Evolutionary conservation across 2,797 vertebrate species (phyloP).

Genomic region (Lepilemur ruficaudatus): DNA sequence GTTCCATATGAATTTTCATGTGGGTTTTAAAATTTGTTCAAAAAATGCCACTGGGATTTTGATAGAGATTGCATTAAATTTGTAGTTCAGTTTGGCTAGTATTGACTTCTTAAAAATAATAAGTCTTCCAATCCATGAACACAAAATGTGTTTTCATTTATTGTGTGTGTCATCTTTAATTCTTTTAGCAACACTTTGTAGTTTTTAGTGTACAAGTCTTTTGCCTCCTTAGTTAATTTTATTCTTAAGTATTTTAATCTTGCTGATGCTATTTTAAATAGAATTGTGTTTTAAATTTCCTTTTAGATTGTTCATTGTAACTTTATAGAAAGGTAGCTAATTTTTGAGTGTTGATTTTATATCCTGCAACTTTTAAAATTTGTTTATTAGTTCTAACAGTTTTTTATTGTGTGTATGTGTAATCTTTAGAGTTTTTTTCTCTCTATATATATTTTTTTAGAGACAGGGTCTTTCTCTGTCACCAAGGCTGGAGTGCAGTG

Average conservation of each 20-base stretch:
- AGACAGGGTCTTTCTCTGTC: no score
- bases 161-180: not conserved
- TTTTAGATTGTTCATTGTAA: not conserved
- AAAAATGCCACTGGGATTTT: not conserved
- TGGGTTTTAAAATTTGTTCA: not conserved
- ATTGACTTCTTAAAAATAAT: not conserved
- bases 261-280: not conserved
- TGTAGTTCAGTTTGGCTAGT: not conserved
- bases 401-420: not conserved
- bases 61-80: not conserved
- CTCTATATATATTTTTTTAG: no score
- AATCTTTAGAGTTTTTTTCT: not conserved
- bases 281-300: not conserved
- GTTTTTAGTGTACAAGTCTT: not conserved
- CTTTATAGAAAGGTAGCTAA: not conserved
- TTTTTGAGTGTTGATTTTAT: not conserved
- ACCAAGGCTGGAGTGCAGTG: no score
- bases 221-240: not conserved
- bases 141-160: not conserved
- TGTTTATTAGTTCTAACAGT: not conserved
- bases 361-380: not conserved
- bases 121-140: not conserved
- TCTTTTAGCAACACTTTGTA: not conserved
- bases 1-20: not conserved
- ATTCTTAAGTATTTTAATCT: not conserved